phyloP scores from a whole-genome alignment of 1,140 invertebrate genomes.

The Lerema accius region DNA sequence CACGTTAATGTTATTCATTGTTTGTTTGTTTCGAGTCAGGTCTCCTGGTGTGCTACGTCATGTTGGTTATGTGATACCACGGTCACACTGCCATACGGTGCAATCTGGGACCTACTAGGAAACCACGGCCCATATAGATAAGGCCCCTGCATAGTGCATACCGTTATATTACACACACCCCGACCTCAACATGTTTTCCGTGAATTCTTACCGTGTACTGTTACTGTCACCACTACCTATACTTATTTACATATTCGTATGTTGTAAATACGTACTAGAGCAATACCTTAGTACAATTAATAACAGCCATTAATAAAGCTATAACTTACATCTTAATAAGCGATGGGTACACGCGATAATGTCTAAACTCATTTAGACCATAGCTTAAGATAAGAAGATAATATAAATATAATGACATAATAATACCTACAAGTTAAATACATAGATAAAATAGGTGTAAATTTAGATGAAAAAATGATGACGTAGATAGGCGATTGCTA shows the following conservation, averaged over 20 bases:
- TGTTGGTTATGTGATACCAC: conserved; percentile 26
- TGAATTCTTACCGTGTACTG: conserved; percentile 11
- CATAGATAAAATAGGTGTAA: no score
- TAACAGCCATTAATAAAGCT: no score
- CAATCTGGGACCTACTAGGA: conserved; percentile 60
- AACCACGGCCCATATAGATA: conserved; percentile 77
- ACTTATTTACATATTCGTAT: no score
- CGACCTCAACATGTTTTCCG: conserved; percentile 4
- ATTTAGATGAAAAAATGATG: background rate
- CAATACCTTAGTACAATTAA: no score
- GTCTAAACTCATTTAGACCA: no score
- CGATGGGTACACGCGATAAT: no score
- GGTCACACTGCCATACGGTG: conserved; percentile 41
- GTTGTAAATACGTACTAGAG: no score
- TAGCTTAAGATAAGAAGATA: no score
- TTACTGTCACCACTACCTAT: background rate
- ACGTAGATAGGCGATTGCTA: background rate
- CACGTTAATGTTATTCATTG: conserved; percentile 23
- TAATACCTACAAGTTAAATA: no score
- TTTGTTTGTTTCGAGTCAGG: conserved; percentile 18
- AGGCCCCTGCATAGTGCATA: conserved; percentile 51
- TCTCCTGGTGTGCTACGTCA: conserved; percentile 20
- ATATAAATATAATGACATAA: no score
- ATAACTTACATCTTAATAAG: no score
- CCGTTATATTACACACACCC: conserved; percentile 49